These are phyloP conservation scores for Melanostoma scalare DNA, from an alignment of 2,888 invertebrate species.

Conservation along the genomic window DNA sequence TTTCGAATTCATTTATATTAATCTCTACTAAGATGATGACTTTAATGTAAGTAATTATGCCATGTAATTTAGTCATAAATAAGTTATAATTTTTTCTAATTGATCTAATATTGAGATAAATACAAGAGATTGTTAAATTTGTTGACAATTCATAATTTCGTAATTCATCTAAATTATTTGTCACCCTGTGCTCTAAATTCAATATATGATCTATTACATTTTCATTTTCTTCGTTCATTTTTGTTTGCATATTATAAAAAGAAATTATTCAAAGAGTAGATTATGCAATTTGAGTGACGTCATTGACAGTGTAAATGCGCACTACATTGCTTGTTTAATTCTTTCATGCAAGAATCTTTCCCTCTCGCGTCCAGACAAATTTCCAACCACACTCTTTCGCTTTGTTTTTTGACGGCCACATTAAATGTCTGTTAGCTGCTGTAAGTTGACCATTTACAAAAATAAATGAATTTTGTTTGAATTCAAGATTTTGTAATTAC, in stretches of 20 bases:
- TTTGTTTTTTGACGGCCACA: slow-evolving; percentile 20
- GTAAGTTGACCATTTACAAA: too few relatives aligned
- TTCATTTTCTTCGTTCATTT: slow-evolving; percentile 22
- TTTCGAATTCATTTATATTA: slow-evolving; percentile 19
- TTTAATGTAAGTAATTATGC: slow-evolving; percentile 4
- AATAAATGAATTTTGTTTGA: neutral
- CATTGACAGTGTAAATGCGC: slow-evolving; percentile 21
- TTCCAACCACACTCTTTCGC: slow-evolving; percentile 7
- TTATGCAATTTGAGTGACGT: slow-evolving; percentile 13
- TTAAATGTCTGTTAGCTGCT: neutral
- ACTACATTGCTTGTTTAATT: slow-evolving; percentile 19
- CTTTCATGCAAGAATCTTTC: slow-evolving; percentile 29
- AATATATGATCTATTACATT: slow-evolving; percentile 10
- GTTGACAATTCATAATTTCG: slow-evolving; percentile 10
- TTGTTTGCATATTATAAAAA: slow-evolving; percentile 6
- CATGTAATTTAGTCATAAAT: slow-evolving; percentile 1
- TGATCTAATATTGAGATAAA: slow-evolving; percentile 9
- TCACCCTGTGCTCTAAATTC: slow-evolving; percentile 21
- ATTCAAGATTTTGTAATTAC: neutral
- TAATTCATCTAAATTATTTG: slow-evolving; percentile 7
- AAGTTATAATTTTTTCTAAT: slow-evolving; percentile 18
- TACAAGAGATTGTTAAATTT: neutral
- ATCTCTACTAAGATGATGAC: slow-evolving; percentile 14
- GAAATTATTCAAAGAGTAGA: neutral
- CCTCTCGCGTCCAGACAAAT: slow-evolving; percentile 14